Evolutionary conservation across 2,797 vertebrate species (phyloP).

Genomic region (Pagetopsis macropterus): DNA sequence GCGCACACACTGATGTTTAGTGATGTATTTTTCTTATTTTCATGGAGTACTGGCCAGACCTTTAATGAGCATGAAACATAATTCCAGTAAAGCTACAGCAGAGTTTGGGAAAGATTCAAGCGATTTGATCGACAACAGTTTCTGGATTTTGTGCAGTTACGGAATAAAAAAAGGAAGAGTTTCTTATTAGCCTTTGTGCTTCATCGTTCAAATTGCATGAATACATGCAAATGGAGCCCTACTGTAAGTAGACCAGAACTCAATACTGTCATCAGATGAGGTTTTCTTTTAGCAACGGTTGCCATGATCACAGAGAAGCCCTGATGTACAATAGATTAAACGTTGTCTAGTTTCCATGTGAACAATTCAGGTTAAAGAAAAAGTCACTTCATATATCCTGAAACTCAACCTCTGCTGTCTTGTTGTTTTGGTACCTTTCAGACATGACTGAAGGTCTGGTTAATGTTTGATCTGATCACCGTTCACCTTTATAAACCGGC

Average conservation of each 20-base stretch:
- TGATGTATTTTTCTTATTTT: conserved; percentile 24
- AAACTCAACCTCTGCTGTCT: conserved; percentile 2
- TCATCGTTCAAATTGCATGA: background rate
- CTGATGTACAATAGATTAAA: background rate
- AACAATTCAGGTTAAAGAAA: too few relatives aligned
- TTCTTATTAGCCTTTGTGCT: background rate
- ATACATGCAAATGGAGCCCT: background rate
- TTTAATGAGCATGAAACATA: conserved; percentile 29
- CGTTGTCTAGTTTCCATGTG: too few relatives aligned
- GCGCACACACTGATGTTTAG: conserved; percentile 20
- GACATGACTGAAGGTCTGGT: conserved; percentile 79
- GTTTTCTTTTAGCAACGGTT: background rate
- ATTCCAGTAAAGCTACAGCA: conserved; percentile 15
- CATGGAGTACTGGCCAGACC: conserved; percentile 13
- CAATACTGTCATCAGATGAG: background rate
- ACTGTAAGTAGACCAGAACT: background rate
- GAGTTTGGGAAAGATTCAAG: conserved; percentile 17
- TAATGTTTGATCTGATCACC: conserved; percentile 85
- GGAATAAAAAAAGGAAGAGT: background rate
- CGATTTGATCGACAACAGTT: background rate
- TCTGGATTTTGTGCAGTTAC: background rate
- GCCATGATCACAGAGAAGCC: background rate
- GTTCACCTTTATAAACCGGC: conserved; percentile 81
- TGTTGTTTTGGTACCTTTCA: conserved; percentile 28
- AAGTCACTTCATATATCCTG: too few relatives aligned